Evolutionary conservation across 2,888 invertebrate species (phyloP).

Genomic region (Polymixis lichenea): DNA sequence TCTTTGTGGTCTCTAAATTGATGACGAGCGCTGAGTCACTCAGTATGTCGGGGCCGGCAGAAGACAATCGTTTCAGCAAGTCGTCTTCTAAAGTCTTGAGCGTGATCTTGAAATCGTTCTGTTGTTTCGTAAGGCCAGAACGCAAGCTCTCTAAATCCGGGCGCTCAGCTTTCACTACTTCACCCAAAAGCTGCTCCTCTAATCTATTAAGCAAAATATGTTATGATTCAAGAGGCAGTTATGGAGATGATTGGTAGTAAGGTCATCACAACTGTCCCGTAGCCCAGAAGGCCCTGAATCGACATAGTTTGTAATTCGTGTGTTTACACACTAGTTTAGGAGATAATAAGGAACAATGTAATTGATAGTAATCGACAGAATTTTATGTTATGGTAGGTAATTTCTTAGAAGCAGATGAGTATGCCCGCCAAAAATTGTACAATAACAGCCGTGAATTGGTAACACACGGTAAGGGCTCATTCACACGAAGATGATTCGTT

Average conservation of each 20-base stretch:
- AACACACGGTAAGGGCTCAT: neutral
- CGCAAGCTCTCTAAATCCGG: conserved; percentile 97
- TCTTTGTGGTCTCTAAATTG: conserved; percentile 98
- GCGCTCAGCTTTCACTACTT: conserved; percentile 97
- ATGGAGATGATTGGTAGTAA: neutral
- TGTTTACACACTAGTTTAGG: neutral
- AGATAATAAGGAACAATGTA: neutral
- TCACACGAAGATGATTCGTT: too few relatives aligned
- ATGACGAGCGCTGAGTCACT: conserved; percentile 97
- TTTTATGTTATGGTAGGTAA: neutral
- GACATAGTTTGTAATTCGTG: neutral
- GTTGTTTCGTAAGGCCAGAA: conserved; percentile 96
- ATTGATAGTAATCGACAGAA: neutral
- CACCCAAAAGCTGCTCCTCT: conserved; percentile 97
- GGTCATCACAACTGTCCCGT: neutral
- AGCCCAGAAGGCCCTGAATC: neutral
- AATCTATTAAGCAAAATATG: conserved; percentile 83
- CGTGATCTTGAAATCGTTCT: conserved; percentile 98
- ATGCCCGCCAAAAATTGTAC: neutral
- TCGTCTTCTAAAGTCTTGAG: conserved; percentile 98
- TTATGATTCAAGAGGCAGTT: neutral
- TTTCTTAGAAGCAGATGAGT: neutral
- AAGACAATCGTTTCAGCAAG: conserved; percentile 95
- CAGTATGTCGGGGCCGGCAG: conserved; percentile 97
- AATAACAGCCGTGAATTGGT: neutral